Percentiles rank a stretch among this genome's conserved stretches.
Conservation (phyloP, 2,113 vertebrate species). For the Sterrhoptilus dennistouni region DNA sequence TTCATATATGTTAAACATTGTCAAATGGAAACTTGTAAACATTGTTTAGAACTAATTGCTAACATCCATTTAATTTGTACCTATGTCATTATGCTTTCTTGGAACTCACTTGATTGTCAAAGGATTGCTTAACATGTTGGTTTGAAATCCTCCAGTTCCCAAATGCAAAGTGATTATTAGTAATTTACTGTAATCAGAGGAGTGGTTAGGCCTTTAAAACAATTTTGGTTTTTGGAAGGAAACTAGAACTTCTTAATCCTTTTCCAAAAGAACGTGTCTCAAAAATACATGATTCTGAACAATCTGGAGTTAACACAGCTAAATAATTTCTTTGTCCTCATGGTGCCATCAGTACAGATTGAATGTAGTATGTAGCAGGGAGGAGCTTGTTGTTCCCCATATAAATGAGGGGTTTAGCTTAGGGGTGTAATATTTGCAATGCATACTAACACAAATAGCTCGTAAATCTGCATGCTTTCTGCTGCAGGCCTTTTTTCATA, state of each 20-base stretch:
- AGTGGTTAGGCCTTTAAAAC: background rate
- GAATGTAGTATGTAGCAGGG: background rate
- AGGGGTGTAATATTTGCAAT: background rate
- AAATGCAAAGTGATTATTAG: background rate
- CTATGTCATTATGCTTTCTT: background rate
- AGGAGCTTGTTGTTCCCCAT: background rate
- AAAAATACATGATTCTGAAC: background rate
- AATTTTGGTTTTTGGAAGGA: background rate
- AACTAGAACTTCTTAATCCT: background rate
- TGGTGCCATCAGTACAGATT: background rate
- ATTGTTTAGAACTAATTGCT: background rate
- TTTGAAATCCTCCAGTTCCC: background rate
- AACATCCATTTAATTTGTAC: background rate
- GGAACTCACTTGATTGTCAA: background rate
- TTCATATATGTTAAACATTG: background rate
- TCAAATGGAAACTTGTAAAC: background rate
- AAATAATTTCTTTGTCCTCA: background rate
- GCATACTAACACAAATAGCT: background rate
- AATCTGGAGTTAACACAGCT: background rate
- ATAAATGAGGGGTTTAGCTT: background rate
- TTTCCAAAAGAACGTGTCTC: background rate
- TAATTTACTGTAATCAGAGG: background rate
- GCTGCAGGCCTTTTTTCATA: background rate
- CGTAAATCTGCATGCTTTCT: background rate
- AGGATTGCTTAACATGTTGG: background rate